A percentile compares a stretch with the other conserved stretches of the same genome.
Conservation (phyloP, 2,113 vertebrate species). For the Paramisgurnus dabryanus region DNA sequence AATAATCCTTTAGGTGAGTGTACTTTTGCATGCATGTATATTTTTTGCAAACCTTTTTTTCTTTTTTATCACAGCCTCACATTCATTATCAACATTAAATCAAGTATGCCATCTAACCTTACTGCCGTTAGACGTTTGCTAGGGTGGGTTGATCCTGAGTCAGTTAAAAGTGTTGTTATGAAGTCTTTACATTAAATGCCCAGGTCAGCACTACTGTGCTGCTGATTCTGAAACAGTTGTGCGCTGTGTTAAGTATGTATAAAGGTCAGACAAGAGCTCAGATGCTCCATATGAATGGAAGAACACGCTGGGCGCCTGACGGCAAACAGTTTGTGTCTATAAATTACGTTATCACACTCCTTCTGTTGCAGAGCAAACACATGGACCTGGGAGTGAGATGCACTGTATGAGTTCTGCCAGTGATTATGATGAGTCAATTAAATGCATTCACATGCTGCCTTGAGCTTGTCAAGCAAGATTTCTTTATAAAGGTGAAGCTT, state of each 20-base stretch:
- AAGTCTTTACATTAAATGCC: conserved; percentile 33
- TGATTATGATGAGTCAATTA: conserved; percentile 25
- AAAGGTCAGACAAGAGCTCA: conserved; percentile 11
- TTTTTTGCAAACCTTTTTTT: too few species aligned
- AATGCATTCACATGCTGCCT: conserved; percentile 14
- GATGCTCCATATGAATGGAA: conserved; percentile 18
- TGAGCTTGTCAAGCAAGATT: conserved; percentile 23
- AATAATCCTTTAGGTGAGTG: too few species aligned
- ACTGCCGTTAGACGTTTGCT: background rate
- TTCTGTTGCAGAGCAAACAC: conserved; percentile 31
- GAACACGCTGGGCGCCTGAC: conserved; percentile 34
- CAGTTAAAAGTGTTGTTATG: conserved; percentile 24
- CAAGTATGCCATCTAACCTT: background rate
- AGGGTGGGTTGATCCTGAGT: background rate
- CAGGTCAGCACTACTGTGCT: conserved; percentile 40
- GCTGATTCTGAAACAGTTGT: conserved; percentile 56
- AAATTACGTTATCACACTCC: conserved; percentile 39
- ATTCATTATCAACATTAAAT: background rate
- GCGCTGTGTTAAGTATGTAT: conserved; percentile 30
- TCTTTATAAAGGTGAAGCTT: background rate
- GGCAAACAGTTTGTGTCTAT: conserved; percentile 39
- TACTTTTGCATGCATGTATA: too few species aligned
- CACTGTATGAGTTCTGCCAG: background rate
- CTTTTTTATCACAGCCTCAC: background rate
- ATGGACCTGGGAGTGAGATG: conserved; percentile 14